Evolutionary conservation across 2,797 vertebrate genomes (phyloP).

Genomic region (Channa striata): DNA sequence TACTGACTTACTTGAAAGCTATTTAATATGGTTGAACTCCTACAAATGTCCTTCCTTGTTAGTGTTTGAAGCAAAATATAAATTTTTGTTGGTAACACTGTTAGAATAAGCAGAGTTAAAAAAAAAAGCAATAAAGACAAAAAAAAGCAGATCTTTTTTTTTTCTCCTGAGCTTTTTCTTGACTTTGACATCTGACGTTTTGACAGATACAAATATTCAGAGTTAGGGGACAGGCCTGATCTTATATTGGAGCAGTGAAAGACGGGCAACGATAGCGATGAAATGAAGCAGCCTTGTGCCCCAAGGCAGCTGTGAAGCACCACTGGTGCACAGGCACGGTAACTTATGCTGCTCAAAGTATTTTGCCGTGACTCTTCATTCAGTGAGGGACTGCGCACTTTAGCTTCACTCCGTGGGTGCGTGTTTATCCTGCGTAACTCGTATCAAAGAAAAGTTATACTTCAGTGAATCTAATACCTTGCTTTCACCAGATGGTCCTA

Average conservation of each 20-base stretch:
- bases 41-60: too few relatives aligned
- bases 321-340: conserved; percentile 25
- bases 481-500: neutral
- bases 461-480: neutral
- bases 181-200: conserved; percentile 52
- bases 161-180: too few relatives aligned
- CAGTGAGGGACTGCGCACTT: conserved; percentile 4
- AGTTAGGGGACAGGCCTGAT: conserved; percentile 63
- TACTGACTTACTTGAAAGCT: too few relatives aligned
- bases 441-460: neutral
- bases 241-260: conserved; percentile 51
- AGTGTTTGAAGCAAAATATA: too few relatives aligned
- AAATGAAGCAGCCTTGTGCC: conserved; percentile 62
- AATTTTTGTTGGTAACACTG: too few relatives aligned
- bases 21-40: too few relatives aligned
- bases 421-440: neutral
- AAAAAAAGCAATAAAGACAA: too few relatives aligned
- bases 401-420: neutral
- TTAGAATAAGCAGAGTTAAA: too few relatives aligned
- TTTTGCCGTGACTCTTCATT: conserved; percentile 18
- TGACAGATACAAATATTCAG: conserved; percentile 70
- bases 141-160: too few relatives aligned
- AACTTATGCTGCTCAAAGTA: conserved; percentile 32
- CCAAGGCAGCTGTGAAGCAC: conserved; percentile 49
- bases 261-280: conserved; percentile 62